These are phyloP conservation scores for Onychostruthus taczanowskii DNA, from an alignment of 2,113 vertebrate species.

Conservation along the genomic window DNA sequence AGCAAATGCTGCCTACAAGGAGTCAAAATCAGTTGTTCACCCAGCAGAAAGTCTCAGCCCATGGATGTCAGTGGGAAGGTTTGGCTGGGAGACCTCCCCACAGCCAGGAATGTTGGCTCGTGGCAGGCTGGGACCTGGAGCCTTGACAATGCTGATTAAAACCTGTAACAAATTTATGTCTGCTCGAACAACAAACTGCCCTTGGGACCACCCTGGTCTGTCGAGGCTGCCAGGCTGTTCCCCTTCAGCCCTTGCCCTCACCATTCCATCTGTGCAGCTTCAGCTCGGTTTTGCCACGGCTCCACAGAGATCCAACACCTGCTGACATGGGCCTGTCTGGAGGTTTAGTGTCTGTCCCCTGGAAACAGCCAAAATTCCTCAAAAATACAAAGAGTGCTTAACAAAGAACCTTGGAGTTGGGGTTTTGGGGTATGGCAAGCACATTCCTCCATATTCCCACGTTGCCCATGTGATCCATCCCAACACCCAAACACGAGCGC, in stretches of 20 bases:
- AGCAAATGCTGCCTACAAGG: neutral
- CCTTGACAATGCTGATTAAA: neutral
- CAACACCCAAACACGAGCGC: neutral
- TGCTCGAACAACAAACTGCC: neutral
- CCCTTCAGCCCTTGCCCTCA: neutral
- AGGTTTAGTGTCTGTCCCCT: fast-evolving
- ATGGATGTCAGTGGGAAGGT: neutral
- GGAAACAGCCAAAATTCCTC: neutral
- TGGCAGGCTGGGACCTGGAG: neutral
- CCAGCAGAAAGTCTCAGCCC: slow-evolving; percentile 23
- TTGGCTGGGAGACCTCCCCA: neutral
- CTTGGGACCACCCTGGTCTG: neutral
- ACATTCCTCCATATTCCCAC: fast-evolving
- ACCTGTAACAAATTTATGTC: neutral
- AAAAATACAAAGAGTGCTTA: neutral
- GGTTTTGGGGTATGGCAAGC: fast-evolving
- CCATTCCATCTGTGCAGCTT: fast-evolving
- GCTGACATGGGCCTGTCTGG: fast-evolving
- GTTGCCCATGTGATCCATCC: fast-evolving
- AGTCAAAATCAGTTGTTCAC: slow-evolving; percentile 19
- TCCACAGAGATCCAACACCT: fast-evolving
- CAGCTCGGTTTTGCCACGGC: fast-evolving
- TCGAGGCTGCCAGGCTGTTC: fast-evolving
- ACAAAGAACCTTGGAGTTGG: neutral
- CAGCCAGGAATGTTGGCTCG: neutral